A percentile compares a stretch with the other conserved stretches of the same genome.
Evolutionary conservation across 2,888 invertebrate genomes (phyloP).

Genomic region (Mechanitis messenoides): DNA sequence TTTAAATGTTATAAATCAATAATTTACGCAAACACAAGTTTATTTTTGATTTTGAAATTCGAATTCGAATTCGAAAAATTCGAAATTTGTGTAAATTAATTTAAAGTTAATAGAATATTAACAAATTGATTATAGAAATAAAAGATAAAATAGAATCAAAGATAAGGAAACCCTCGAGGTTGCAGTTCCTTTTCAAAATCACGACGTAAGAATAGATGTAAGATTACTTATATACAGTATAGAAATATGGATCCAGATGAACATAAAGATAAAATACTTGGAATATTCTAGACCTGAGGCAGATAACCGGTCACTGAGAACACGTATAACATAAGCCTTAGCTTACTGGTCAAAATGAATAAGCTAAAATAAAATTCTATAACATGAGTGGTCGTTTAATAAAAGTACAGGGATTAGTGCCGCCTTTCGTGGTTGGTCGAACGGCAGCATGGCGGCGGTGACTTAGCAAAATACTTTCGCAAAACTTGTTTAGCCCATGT

Average conservation of each 20-base stretch:
- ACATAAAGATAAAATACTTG: slow-evolving; percentile 14
- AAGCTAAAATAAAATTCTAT: slow-evolving; percentile 53
- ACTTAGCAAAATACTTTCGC: slow-evolving; percentile 39
- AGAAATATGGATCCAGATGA: slow-evolving; percentile 16
- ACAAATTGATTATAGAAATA: neutral
- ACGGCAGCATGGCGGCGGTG: slow-evolving; percentile 55
- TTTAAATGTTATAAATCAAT: slow-evolving; percentile 2
- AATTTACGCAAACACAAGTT: neutral
- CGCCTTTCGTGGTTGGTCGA: slow-evolving; percentile 52
- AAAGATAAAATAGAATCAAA: neutral
- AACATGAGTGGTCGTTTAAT: slow-evolving; percentile 50
- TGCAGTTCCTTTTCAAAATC: slow-evolving; percentile 5
- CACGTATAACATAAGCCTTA: slow-evolving; percentile 15
- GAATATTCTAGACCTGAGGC: slow-evolving; percentile 20
- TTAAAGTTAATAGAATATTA: too few relatives aligned
- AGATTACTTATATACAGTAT: slow-evolving; percentile 18
- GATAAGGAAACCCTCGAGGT: neutral
- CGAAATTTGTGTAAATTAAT: too few relatives aligned
- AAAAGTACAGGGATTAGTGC: slow-evolving; percentile 58
- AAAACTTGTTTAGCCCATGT: slow-evolving; percentile 18
- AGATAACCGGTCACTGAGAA: slow-evolving; percentile 16
- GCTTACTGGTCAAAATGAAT: slow-evolving; percentile 31
- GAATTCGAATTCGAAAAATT: too few relatives aligned
- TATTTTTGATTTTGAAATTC: too few relatives aligned
- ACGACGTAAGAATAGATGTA: slow-evolving; percentile 16